phyloP scores from a whole-genome alignment of 2,888 invertebrate genomes.

The Epirrhoe alternata region DNA sequence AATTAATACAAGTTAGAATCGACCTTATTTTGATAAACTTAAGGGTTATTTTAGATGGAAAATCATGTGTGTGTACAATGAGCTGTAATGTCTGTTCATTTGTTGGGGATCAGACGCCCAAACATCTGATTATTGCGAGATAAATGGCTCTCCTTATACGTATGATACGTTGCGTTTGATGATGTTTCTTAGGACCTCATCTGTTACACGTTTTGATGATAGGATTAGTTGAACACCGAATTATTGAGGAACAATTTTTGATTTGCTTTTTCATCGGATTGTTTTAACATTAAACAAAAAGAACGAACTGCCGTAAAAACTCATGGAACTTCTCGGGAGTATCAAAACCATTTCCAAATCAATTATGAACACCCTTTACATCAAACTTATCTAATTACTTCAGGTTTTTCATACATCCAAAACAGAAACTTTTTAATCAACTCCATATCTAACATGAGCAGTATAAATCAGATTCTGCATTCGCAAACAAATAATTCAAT shows the following conservation, averaged over 20 bases:
- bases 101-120: conserved; percentile 55
- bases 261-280: too few species aligned
- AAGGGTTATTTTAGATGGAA: conserved; percentile 30
- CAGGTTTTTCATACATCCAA: neutral
- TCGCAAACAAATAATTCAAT: conserved; percentile 55
- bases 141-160: conserved; percentile 25
- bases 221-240: conserved; percentile 9
- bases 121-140: conserved; percentile 48
- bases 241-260: too few species aligned
- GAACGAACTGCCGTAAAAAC: too few species aligned
- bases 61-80: neutral
- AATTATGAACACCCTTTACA: too few species aligned
- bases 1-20: conserved; percentile 10
- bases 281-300: too few species aligned
- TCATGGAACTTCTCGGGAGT: too few species aligned
- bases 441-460: conserved; percentile 24
- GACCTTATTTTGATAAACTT: conserved; percentile 31
- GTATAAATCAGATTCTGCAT: conserved; percentile 29
- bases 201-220: conserved; percentile 21
- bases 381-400: too few species aligned
- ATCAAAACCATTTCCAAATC: too few species aligned
- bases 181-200: conserved; percentile 25
- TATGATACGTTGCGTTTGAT: conserved; percentile 21
- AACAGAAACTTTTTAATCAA: conserved; percentile 25
- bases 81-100: conserved; percentile 52